Evolutionary conservation across 2,888 invertebrate genomes (phyloP).

Genomic region (Arge pagana): DNA sequence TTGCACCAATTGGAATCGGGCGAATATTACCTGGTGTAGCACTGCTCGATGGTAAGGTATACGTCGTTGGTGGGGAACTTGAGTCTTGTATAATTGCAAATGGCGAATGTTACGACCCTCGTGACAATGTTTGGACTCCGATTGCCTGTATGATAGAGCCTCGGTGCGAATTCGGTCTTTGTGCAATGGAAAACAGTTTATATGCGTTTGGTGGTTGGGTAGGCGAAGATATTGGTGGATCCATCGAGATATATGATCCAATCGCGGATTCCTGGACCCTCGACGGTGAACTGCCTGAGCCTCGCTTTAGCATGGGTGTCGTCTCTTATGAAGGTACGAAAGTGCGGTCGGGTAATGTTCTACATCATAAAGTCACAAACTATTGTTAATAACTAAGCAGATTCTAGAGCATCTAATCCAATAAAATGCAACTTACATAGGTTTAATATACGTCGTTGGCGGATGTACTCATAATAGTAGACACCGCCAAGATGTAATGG

Average conservation of each 20-base stretch:
- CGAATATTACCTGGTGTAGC: conserved; percentile 88
- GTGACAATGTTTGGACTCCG: conserved; percentile 63
- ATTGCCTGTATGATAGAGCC: conserved; percentile 73
- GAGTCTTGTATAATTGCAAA: conserved; percentile 87
- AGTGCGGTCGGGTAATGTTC: too few relatives aligned
- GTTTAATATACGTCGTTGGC: conserved; percentile 87
- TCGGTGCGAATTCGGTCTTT: conserved; percentile 87
- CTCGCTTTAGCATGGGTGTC: conserved; percentile 90
- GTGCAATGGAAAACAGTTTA: conserved; percentile 79
- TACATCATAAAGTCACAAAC: background rate
- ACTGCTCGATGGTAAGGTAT: conserved; percentile 81
- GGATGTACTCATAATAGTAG: conserved; percentile 83
- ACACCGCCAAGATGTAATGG: conserved; percentile 78
- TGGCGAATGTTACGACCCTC: conserved; percentile 83
- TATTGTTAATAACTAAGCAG: background rate
- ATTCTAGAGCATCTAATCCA: background rate
- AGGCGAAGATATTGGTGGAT: conserved; percentile 86
- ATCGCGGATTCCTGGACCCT: conserved; percentile 76
- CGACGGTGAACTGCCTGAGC: conserved; percentile 79
- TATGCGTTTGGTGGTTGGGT: conserved; percentile 95
- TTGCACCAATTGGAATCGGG: conserved; percentile 81
- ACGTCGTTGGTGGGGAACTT: conserved; percentile 89
- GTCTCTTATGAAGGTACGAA: conserved; percentile 82
- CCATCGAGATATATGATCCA: conserved; percentile 87
- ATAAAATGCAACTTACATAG: conserved; percentile 55